A percentile compares a stretch with the other conserved stretches of the same genome.
Evolutionary conservation across 2,113 vertebrate genomes (phyloP).

Genomic region (Alligator mississippiensis): DNA sequence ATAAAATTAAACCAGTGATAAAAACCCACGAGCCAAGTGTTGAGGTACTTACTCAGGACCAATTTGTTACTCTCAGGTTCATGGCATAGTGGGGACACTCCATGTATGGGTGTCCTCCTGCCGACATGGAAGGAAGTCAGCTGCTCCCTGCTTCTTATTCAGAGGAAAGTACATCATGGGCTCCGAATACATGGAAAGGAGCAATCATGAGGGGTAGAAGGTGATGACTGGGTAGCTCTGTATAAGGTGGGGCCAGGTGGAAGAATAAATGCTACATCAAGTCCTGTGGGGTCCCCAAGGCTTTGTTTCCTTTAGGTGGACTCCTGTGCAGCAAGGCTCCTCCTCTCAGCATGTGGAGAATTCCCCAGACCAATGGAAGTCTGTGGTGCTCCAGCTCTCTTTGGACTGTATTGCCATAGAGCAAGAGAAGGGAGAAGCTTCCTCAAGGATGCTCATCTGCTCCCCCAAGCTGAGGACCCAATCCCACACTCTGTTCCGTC

Average conservation of each 20-base stretch:
- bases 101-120: fast-evolving
- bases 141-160: background rate
- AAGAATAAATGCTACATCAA: background rate
- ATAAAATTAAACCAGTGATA: background rate
- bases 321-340: background rate
- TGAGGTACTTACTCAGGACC: background rate
- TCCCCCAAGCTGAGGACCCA: too few species aligned
- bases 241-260: background rate
- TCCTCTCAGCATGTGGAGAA: background rate
- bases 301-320: background rate
- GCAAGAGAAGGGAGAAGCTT: too few species aligned
- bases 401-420: too few species aligned
- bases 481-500: too few species aligned
- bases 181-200: too few species aligned
- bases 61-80: background rate
- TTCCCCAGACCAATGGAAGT: background rate
- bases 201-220: background rate
- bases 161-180: too few species aligned
- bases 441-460: too few species aligned
- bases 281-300: background rate
- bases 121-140: background rate
- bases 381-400: too few species aligned
- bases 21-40: background rate
- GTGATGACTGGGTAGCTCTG: background rate
- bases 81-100: background rate